Base-by-base conservation (phyloP, 2,797 vertebrate species). In the Prunella strophiata region DNA sequence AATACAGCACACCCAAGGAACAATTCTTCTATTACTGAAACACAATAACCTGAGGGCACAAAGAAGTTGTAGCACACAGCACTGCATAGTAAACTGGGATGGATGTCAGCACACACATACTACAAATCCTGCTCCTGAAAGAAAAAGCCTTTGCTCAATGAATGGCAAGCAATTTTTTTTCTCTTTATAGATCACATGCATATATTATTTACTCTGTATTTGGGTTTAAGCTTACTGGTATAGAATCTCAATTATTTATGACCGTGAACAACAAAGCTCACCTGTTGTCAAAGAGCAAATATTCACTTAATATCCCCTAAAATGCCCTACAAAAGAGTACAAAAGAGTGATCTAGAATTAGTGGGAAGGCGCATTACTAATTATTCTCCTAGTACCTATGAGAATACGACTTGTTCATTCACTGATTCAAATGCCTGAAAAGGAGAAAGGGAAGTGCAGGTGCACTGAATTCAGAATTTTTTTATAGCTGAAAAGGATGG, bases 11-110 rank as follows among this genome's bases (percentile, higher is more conserved):
- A 85, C 23, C 55, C 34, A 66, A 68, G 32, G 58, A 89, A 93
- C 75, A 90, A 47, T 72, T 63, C 76, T 86, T 82, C 73, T 81
- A 14, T 92, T 92, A 84, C 73, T 86, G 70, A 88, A 92, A 86
- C 25, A 43, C 73, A 86, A 50, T n/a, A 40, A 74, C 76, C 76
- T 55, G 51, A 90, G 73, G 59, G 40, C 76, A 89, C 47, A 79
- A 50, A 50, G 54, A 59, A 82, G 51, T 63, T 13, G 1, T 10
- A 74, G 27, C 48, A 45, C 47, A 52, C n/a, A 78, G 51, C 27
- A 45, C 38, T 0, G 0, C 72, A 57, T 7, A 52, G 43, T n/a
- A 76, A 88, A 68, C 29, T 58, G 51, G 45, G 38, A 57, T 32
- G 42, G 26, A 80, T 89, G 25, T 83, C 76, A 78, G 29, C 43